Evolutionary conservation across 2,888 invertebrate species (phyloP), one percentile per base, ranked within the genome.

Genomic region (Tethea ocularis): DNA sequence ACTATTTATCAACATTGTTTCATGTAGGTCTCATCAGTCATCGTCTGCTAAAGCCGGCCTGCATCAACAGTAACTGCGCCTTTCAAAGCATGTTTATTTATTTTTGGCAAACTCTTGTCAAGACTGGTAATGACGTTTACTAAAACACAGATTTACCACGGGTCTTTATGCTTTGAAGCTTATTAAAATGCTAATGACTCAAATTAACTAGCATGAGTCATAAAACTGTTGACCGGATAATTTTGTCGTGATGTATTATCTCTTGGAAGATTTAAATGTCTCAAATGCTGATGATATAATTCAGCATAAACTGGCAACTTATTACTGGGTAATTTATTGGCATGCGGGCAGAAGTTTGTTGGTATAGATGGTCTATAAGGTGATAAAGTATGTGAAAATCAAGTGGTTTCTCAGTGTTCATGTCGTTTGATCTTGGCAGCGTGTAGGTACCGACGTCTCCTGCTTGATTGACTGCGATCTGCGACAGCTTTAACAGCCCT

Each of bases 391-490:
- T 71, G 57, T 62, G 53, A 57, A 68, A 70, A 72, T 71, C 68
- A 67, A 65, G 56, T 63, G 56, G 23, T 33, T 53, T 58, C 61
- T 64, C 61, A 63, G 33, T 51, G 57, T 41, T 56, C 61, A 61
- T 56, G 67, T 59, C 66, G 62, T 54, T 60, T 57, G 58, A 57
- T 57, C 22, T 29, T 56, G 55, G 58, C 57, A 54, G 57, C 63
- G 57, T 63, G 56, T 57, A 17, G 33, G 13, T 33, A 33, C 5
- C 2, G 2, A 26, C 56, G 62, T 70, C 62, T 75, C 68, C 63
- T 66, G 72, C 62, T 74, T 75, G 72, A 80, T 80, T 70, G 73
- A 72, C 60, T 71, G 57, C 67, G 64, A 71, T 74, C 70, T 67
- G 51, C 66, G 72, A 69, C 72, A 63, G 66, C 67, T 65, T 72